phyloP scores from a whole-genome alignment of 92 coral and sea anemone species.

The Zoanthus sansibaricus region DNA sequence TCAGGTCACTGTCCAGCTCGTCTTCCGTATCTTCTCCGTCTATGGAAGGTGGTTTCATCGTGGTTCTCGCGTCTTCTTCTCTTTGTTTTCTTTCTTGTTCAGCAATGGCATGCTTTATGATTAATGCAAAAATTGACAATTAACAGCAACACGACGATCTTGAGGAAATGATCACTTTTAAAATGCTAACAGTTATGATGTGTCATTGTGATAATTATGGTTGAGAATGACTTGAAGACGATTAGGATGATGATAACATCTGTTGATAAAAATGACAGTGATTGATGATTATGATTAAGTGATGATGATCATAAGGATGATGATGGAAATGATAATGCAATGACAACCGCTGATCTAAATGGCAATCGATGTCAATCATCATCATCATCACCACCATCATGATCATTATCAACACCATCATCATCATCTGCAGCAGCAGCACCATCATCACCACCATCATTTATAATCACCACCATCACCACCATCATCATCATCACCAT shows the following conservation, averaged over 20 bases:
- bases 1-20: slow-evolving; percentile 74
- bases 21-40: slow-evolving; percentile 83
- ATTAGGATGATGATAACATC: no score
- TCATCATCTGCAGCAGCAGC: no score
- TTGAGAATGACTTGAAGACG: no score
- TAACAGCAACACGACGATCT: background rate
- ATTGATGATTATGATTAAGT: background rate
- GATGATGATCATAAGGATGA: background rate
- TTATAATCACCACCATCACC: no score
- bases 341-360: background rate
- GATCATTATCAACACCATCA: no score
- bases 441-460: no score
- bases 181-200: no score
- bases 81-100: slow-evolving; percentile 76
- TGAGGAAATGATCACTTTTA: no score
- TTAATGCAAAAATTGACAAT: background rate
- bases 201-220: no score
- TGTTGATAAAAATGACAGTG: no score
- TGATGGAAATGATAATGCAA: background rate
- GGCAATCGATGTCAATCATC: background rate
- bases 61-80: slow-evolving; percentile 82
- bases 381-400: no score
- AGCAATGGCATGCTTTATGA: slow-evolving; percentile 72
- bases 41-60: slow-evolving; percentile 85
- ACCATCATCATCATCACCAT: no score